Conservation (phyloP, 2,888 invertebrate species). For the Pteria penguin region DNA sequence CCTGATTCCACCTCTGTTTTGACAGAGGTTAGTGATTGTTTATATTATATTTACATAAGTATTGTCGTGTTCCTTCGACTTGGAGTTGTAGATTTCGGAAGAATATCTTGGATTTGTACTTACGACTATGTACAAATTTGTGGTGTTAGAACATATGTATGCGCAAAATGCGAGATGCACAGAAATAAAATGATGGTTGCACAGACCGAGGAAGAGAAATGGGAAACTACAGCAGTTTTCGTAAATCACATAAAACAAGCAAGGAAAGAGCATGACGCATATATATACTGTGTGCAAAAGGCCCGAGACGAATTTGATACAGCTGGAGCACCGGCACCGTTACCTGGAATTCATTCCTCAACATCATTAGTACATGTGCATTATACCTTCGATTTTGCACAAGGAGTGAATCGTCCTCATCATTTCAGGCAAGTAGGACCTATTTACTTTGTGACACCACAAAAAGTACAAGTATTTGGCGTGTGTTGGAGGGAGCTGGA, state of each 20-base stretch:
- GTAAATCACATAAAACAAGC: too few species aligned
- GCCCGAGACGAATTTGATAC: too few species aligned
- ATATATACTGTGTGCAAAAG: too few species aligned
- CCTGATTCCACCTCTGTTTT: too few species aligned
- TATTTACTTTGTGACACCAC: conserved; percentile 27
- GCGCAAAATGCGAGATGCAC: conserved; percentile 27
- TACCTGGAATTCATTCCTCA: neutral
- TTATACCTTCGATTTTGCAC: conserved; percentile 43
- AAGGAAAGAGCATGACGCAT: too few species aligned
- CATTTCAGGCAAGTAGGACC: conserved; percentile 33
- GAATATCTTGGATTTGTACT: too few species aligned
- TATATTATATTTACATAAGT: too few species aligned
- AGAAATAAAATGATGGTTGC: conserved; percentile 18
- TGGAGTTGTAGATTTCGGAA: too few species aligned
- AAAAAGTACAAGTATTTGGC: conserved; percentile 47
- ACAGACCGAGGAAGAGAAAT: conserved; percentile 31
- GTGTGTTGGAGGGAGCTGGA: conserved; percentile 29
- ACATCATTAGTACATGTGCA: neutral
- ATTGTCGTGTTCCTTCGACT: too few species aligned
- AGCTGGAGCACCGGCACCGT: neutral
- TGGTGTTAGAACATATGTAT: conserved; percentile 34
- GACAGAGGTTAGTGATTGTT: too few species aligned
- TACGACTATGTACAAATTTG: conserved; percentile 32
- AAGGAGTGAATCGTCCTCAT: too few species aligned
- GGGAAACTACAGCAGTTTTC: neutral